A percentile compares a stretch with the other conserved stretches of the same genome.
Evolutionary conservation across 2,888 invertebrate genomes (phyloP).

Genomic region (Pasiphila rectangulata): DNA sequence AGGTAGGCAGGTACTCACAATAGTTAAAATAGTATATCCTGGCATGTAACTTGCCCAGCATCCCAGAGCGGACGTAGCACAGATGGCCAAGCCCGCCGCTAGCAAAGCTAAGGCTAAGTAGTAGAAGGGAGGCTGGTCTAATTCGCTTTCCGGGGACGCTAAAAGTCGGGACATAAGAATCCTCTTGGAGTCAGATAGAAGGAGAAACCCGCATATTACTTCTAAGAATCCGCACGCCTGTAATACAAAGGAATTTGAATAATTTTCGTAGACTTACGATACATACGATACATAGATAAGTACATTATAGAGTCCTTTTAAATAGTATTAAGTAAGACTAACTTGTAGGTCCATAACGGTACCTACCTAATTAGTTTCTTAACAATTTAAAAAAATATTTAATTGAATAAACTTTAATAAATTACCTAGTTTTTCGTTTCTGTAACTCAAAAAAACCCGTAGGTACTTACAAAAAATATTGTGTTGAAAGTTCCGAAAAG

Average conservation of each 20-base stretch:
- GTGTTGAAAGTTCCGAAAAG: constrained; percentile 85
- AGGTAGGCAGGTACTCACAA: constrained; percentile 72
- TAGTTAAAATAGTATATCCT: constrained; percentile 85
- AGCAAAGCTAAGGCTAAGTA: constrained; percentile 87
- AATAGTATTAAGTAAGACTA: no score
- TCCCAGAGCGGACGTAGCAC: constrained; percentile 86
- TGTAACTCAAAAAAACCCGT: neutral
- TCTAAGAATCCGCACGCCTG: constrained; percentile 87
- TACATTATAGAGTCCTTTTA: no score
- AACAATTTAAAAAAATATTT: no score
- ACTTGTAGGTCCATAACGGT: neutral
- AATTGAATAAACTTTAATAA: neutral
- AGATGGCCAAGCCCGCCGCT: constrained; percentile 85
- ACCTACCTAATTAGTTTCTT: no score
- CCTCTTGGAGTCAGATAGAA: constrained; percentile 86
- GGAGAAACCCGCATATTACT: constrained; percentile 86
- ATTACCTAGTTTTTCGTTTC: no score
- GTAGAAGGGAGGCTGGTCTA: constrained; percentile 88
- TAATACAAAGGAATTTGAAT: no score
- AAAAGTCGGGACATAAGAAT: constrained; percentile 86
- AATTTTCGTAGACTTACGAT: no score
- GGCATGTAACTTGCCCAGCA: constrained; percentile 91
- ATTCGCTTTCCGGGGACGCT: constrained; percentile 81
- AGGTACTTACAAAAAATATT: constrained; percentile 81
- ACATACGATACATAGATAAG: no score